Conservation (phyloP, 1,140 invertebrate species). For the Conus betulinus region DNA sequence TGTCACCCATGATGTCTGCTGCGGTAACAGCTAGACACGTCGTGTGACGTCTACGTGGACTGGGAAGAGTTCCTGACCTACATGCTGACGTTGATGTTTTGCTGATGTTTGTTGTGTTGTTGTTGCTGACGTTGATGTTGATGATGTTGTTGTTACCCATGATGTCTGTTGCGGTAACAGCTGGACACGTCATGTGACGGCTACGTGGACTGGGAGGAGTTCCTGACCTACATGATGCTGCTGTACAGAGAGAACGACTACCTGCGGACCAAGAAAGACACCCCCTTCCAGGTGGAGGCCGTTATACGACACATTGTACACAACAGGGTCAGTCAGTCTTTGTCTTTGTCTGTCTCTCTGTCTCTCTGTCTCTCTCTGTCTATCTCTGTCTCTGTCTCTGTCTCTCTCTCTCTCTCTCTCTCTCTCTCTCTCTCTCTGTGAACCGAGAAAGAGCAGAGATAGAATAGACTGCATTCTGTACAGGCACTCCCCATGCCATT, state of each 20-base stretch:
- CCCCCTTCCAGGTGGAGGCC: conserved; percentile 72
- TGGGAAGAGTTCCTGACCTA: conserved; percentile 75
- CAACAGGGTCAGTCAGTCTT: conserved; percentile 67
- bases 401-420: no score
- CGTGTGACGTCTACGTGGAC: conserved; percentile 71
- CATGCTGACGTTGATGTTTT: no score
- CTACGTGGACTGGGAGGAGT: conserved; percentile 74
- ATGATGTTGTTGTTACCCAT: neutral
- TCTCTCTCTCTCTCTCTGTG: no score
- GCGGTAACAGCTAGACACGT: conserved; percentile 67
- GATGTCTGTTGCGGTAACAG: conserved; percentile 45
- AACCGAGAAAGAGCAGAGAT: no score
- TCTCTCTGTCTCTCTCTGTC: no score
- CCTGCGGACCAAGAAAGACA: conserved; percentile 68
- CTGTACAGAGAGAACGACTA: conserved; percentile 74
- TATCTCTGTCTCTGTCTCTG: no score
- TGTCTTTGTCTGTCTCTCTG: no score
- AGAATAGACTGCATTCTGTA: no score
- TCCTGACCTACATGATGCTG: conserved; percentile 72
- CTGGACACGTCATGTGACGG: conserved; percentile 71
- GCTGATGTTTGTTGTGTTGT: no score
- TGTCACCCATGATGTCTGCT: no score
- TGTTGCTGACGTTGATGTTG: neutral
- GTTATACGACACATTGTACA: conserved; percentile 73
- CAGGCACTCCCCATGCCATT: no score